These are phyloP conservation scores for Uropetala carovei DNA, from an alignment of 2,888 invertebrate genomes.

Conservation along the genomic window DNA sequence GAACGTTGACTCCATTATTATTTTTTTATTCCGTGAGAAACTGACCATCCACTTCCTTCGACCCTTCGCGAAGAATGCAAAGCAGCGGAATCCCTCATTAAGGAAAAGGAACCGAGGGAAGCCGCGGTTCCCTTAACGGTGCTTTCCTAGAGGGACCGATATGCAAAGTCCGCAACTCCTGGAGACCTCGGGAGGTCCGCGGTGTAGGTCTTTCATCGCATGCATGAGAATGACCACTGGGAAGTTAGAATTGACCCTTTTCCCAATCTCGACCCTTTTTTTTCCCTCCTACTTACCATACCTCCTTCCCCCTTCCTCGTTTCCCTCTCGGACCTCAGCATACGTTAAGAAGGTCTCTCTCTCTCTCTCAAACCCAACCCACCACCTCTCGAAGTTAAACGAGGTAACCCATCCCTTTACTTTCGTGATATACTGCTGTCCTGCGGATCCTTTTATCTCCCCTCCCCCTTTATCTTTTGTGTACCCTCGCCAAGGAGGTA, in stretches of 20 bases:
- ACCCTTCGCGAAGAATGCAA: slow-evolving; percentile 8
- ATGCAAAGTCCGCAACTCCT: not conserved
- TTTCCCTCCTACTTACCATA: not conserved
- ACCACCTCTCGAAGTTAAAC: not conserved
- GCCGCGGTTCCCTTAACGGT: slow-evolving; percentile 6
- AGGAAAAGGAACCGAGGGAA: not conserved
- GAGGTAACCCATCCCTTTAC: not conserved
- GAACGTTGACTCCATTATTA: not conserved
- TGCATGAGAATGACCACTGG: slow-evolving; percentile 42
- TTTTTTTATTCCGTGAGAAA: slow-evolving; percentile 35
- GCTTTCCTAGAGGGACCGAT: not conserved
- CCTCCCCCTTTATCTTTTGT: slow-evolving; percentile 22
- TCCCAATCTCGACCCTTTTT: slow-evolving; percentile 22
- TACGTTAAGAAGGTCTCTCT: not conserved
- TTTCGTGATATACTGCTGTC: slow-evolving; percentile 35
- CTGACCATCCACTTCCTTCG: slow-evolving; percentile 1
- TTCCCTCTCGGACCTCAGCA: slow-evolving; percentile 38
- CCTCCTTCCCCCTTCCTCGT: not conserved
- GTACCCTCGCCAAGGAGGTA: not conserved
- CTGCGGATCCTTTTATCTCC: slow-evolving; percentile 2
- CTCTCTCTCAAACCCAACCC: not conserved
- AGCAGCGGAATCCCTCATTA: slow-evolving; percentile 56
- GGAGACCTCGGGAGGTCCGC: not conserved
- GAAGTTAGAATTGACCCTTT: not conserved
- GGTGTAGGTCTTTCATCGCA: not conserved